Evolutionary conservation across 2,113 vertebrate species (phyloP), one percentile per base, ranked within the genome.

Genomic region (Natator depressus): DNA sequence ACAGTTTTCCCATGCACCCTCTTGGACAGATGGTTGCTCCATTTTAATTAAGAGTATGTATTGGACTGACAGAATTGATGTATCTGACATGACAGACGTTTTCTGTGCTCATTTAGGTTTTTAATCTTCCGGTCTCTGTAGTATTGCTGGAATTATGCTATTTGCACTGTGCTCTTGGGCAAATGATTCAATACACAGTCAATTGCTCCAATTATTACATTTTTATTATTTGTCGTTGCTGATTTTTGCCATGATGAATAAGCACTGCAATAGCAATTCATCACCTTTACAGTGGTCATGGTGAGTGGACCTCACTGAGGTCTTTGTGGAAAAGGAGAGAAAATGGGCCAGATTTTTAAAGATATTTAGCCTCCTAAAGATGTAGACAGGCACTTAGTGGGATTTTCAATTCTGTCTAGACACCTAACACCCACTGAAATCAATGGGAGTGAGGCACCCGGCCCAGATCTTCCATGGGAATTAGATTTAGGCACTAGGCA

Each of bases 1-100:
- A 90, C 92, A 96, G 95, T 93, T 97, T 95, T 91, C 96, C 89
- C 86, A 89, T 91, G 97, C 92, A 96, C 96, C 87, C 94, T 93
- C 84, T 95, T 88, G 96, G 95, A 97, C 97, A 97, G 97, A 98
- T 96, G 97, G 97, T 91, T 96, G 94, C 97, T 84, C 94, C 93
- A 92, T 96, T 97, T 97, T 97, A 98, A 98, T 98, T 97, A 98
- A 98, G 95, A 95, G 85, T 89, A 91, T 94, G 89, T 85, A 96
- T 94, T 97, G 96, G 97, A 94, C 93, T 93, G 89, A 86, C 91
- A 89, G 94, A 95, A 96, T 94, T 96, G 93, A 93, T 96, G 55
- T 88, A 95, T 95, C 85, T 93, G 93, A 98, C 81, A 6, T 80
- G 94, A 98, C 98, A 98, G 97, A 97, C 87, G 80, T 96, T 97